phyloP scores from a whole-genome alignment of 2,113 vertebrate species.

The Zeus faber region DNA sequence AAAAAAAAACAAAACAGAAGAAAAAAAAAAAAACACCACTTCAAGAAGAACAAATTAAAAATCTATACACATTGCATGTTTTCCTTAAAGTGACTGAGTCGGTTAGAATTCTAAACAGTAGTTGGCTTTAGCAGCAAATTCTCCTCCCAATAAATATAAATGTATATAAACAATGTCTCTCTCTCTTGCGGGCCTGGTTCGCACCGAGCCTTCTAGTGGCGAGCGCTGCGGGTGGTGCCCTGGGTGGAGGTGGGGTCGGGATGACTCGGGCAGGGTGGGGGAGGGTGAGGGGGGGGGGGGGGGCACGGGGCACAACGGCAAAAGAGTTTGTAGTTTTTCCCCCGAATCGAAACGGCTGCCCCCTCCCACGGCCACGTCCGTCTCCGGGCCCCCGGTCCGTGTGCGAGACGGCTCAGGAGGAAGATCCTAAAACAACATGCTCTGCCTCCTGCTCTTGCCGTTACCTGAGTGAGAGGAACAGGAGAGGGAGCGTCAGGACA shows the following conservation, averaged over 20 bases:
- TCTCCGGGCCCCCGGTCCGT: constrained; percentile 34
- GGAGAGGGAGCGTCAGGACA: no score
- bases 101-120: constrained; percentile 74
- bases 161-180: constrained; percentile 65
- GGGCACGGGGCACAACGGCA: background rate
- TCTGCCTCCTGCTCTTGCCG: constrained; percentile 95
- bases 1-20: constrained; percentile 48
- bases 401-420: constrained; percentile 34
- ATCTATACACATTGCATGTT: constrained; percentile 74
- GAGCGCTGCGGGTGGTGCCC: constrained; percentile 14
- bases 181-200: constrained; percentile 37
- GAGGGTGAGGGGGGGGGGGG: constrained; percentile 5
- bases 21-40: constrained; percentile 28
- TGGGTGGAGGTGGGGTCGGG: constrained; percentile 14
- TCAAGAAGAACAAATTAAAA: constrained; percentile 45
- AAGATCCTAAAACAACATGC: constrained; percentile 89
- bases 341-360: background rate
- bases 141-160: constrained; percentile 73
- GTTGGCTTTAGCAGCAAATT: constrained; percentile 72
- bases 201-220: constrained; percentile 35
- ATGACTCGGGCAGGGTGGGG: background rate
- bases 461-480: constrained; percentile 83
- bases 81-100: constrained; percentile 75
- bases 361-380: constrained; percentile 32
- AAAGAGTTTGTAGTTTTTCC: background rate